Evolutionary conservation across 2,797 vertebrate species (phyloP).

Genomic region (Apogon hyalosoma): DNA sequence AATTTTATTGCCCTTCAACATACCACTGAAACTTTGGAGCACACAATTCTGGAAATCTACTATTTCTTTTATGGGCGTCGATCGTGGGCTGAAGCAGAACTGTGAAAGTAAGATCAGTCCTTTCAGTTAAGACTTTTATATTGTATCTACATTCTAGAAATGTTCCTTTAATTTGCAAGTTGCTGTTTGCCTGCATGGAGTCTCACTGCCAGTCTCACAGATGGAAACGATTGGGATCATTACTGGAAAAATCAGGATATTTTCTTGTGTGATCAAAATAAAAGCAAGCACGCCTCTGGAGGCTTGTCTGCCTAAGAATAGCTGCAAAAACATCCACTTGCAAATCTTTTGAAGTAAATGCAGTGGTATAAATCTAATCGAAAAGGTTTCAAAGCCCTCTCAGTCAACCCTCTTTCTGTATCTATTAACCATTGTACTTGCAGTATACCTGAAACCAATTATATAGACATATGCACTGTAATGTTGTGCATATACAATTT

Average conservation of each 20-base stretch:
- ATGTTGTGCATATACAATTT: constrained; percentile 20
- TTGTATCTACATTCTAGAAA: constrained; percentile 22
- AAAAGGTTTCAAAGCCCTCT: constrained; percentile 54
- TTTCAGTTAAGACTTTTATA: constrained; percentile 41
- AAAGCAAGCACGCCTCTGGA: constrained; percentile 57
- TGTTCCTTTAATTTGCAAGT: constrained; percentile 56
- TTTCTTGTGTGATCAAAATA: constrained; percentile 73
- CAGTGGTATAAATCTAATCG: constrained; percentile 54
- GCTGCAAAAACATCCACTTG: constrained; percentile 65
- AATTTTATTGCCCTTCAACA: constrained; percentile 17
- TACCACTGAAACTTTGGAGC: constrained; percentile 1
- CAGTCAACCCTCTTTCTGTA: constrained; percentile 30
- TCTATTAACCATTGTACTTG: constrained; percentile 22
- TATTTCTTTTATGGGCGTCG: constrained; percentile 22
- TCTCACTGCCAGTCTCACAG: constrained; percentile 53
- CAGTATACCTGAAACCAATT: constrained; percentile 23
- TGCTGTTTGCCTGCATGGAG: constrained; percentile 53
- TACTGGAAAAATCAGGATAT: constrained; percentile 66
- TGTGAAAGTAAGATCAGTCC: constrained; percentile 56
- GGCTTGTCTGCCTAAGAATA: constrained; percentile 67
- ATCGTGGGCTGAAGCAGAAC: constrained; percentile 36
- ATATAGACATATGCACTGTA: constrained; percentile 22
- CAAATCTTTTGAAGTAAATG: constrained; percentile 61
- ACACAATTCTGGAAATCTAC: constrained; percentile 2
- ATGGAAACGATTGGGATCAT: constrained; percentile 63